Base-by-base conservation (phyloP, 1,140 invertebrate species). In the Pygmarrhopalites habei region DNA sequence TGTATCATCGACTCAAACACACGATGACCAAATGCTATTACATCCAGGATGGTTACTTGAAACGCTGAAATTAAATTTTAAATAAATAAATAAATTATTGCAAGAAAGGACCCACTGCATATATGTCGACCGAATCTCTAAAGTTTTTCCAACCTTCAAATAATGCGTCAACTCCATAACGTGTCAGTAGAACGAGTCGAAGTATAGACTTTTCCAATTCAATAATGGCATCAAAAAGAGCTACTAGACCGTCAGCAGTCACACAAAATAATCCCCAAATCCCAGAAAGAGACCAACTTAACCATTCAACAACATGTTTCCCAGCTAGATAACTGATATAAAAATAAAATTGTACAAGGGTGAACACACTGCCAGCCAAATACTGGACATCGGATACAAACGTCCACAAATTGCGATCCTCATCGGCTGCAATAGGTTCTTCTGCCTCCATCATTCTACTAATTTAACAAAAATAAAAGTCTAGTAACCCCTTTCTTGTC, bases 321-420 rank as follows among this genome's bases (percentile, higher is more conserved):
- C 66, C 66, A 32, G 19, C 21, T 19, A 65, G 53, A 23, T 68
- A 68, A 47, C 62, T 58, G 1, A 68, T 21, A 0, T 58, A 58
- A 46, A 68, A 23, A 2, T 58, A 21, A 28, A 63, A 58, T 19
- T 65, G 58, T 0, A 68, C 10, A 2, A 25, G 0, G 0, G n/a
- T 29, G 25, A 52, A 61, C 1, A 68, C 28, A 3, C 10, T 26
- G 5, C 29, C 10, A 1, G 52, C 41, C 32, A 58, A 19, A n/a
- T 19, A 19, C n/a, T 51, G 41, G 1, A 68, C 41, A 60, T 68
- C 62, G 1, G 32, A 1, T 1, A 68, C 21, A 26, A 67, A 66
- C 0, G 43, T 49, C 0, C 28, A 25, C n/a, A 64, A 57, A 29
- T 61, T n/a, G n/a, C n/a, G n/a, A n/a, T n/a, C n/a, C n/a, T n/a